Base-by-base conservation (phyloP, 1,140 invertebrate genomes). In the Helicoverpa armigera region DNA sequence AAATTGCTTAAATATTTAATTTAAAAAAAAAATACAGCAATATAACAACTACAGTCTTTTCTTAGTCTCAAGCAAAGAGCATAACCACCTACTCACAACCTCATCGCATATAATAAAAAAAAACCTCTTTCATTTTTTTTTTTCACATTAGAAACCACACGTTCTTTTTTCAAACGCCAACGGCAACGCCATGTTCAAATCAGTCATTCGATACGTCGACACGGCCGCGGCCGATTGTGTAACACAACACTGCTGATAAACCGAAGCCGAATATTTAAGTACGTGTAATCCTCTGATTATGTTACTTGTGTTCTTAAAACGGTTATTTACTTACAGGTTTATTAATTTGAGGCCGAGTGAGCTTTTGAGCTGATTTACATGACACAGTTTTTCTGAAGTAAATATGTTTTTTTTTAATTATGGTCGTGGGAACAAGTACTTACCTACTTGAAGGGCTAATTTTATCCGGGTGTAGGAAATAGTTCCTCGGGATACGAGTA, bases 151-250 rank as follows among this genome's bases (percentile, higher is more conserved):
- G 50, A 72, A 72, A 72, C 69, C 69, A 72, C 69, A 72, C 53
- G 16, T 31, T 51, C 29, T 54, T 65, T 65, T 65, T 65, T 48
- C 35, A 65, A 43, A 43, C 35, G 35, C 35, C 35, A 43, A 43
- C 35, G 5, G 35, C 23, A 65, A 54, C 65, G 50, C 58, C 35
- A 51, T 73, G 51, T 70, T 58, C 31, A 18, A 50, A 2, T 35
- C 18, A 61, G 78, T 31, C 48, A 80, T 63, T 60, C 29, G 78
- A 80, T 80, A 70, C 16, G 13, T 18, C 65, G 65, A 69, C 43
- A 16, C 65, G 50, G 69, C 48, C 23, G 16, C 67, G 18, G 12
- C 18, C 69, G 18, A 65, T 43, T 72, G 50, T 72, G 69, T 72
- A 72, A 72, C 50, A 14, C 3, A n/a, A 72, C 50, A 72, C 69